Evolutionary conservation across 2,797 vertebrate species (phyloP).

Genomic region (Vultur gryphus): DNA sequence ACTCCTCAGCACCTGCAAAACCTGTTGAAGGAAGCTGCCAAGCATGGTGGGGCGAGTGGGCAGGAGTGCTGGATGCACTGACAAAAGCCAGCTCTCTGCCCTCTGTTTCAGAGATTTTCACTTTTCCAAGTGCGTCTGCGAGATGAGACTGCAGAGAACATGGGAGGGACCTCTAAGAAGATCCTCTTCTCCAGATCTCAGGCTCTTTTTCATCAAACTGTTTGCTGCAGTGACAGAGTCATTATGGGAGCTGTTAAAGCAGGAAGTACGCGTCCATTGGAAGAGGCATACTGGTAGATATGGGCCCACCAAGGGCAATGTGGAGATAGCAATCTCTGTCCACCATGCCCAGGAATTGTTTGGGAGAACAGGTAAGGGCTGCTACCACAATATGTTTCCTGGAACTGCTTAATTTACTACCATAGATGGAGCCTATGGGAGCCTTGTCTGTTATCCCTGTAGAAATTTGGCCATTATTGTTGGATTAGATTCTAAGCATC

Average conservation of each 20-base stretch:
- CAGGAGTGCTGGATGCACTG: not conserved
- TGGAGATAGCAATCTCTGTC: not conserved
- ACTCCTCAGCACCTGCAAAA: not conserved
- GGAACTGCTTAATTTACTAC: not conserved
- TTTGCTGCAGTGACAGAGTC: not conserved
- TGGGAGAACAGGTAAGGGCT: not conserved
- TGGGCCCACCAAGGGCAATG: accelerated
- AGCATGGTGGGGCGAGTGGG: accelerated
- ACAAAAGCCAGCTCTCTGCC: not conserved
- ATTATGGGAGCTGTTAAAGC: not conserved
- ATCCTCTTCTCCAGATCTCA: not conserved
- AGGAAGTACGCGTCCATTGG: accelerated
- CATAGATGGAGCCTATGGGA: not conserved
- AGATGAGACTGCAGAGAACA: not conserved
- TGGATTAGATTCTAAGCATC: not conserved
- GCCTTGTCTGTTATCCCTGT: not conserved
- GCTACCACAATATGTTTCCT: not conserved
- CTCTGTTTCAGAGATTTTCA: not conserved
- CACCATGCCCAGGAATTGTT: not conserved
- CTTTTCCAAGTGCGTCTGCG: accelerated
- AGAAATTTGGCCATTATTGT: not conserved
- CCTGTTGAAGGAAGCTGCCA: not conserved
- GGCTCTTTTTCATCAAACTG: not conserved
- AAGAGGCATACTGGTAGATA: not conserved
- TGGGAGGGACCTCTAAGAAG: not conserved